Evolutionary conservation across 2,113 vertebrate genomes (phyloP), one percentile per base, ranked within the genome.

Genomic region (Anoplopoma fimbria): DNA sequence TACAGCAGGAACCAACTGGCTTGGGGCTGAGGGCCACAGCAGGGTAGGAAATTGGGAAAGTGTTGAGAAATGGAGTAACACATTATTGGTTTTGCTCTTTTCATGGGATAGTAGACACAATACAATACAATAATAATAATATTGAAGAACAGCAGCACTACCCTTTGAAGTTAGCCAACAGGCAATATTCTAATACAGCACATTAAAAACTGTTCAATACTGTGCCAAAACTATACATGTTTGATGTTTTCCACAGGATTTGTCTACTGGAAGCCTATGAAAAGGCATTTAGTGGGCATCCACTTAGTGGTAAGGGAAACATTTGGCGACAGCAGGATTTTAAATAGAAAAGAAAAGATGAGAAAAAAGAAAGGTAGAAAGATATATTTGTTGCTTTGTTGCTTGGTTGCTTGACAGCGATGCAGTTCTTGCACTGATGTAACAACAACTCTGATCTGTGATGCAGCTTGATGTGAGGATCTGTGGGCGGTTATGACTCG

Each of bases 401-500:
- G 25, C 53, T 27, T 19, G 45, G 17, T 55, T 67, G 29, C 31
- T 68, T 76, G 74, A 79, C 70, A 82, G 75, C 12, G 42, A 49
- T 75, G 69, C 63, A 23, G 82, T 79, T 81, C 70, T 51, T 75
- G 68, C 69, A 51, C 60, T 77, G 77, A 86, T 79, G 80, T 61
- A 58, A 49, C 81, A 80, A 88, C 81, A 89, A 83, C 87, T 80
- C 62, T 75, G 83, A 90, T 84, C 75, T 81, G 88, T 77, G 60
- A 58, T 85, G 87, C 63, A 58, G 79, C 55, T 69, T 75, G 74
- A 79, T 81, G 78, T 71, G 65, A 88, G 69, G 58, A 84, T 84
- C 77, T 80, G 79, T 87, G 84, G 86, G 84, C 80, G 83, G 81
- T 29, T 85, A 74, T 65, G 79, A 75, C 51, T 85, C 74, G 70